Conservation (phyloP, 2,113 vertebrate genomes). For the Apaloderma vittatum region DNA sequence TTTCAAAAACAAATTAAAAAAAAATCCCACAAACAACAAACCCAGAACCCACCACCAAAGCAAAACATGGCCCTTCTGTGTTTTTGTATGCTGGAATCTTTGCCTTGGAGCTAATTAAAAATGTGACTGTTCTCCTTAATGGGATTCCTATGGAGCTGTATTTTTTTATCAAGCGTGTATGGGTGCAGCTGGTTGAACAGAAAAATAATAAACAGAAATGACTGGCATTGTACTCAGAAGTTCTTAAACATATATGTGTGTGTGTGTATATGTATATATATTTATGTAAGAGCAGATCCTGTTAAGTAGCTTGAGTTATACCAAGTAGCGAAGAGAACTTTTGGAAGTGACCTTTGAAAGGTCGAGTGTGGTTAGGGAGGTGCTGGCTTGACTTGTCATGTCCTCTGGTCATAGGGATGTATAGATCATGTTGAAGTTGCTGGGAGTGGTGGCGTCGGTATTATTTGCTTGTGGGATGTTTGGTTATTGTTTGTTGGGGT, state of each 20-base stretch:
- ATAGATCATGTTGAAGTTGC: neutral
- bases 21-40: neutral
- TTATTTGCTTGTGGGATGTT: neutral
- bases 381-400: neutral
- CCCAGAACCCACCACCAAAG: neutral
- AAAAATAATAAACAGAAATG: slow-evolving; percentile 19
- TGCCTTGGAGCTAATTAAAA: slow-evolving; percentile 69
- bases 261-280: neutral
- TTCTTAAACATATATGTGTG: neutral
- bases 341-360: neutral
- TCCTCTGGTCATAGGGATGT: accelerated
- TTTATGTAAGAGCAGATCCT: slow-evolving; percentile 3
- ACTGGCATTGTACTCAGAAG: neutral
- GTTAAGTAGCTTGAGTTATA: neutral
- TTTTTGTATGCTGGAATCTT: neutral
- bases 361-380: neutral
- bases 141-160: slow-evolving; percentile 12
- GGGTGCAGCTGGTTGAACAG: slow-evolving; percentile 13
- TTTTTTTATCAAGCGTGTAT: neutral
- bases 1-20: neutral
- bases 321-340: neutral
- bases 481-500: neutral
- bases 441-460: neutral
- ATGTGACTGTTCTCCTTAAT: slow-evolving; percentile 5
- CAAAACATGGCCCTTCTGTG: slow-evolving; percentile 16